Conservation (phyloP, 2,888 invertebrate genomes). For the Hetaerina titia region DNA sequence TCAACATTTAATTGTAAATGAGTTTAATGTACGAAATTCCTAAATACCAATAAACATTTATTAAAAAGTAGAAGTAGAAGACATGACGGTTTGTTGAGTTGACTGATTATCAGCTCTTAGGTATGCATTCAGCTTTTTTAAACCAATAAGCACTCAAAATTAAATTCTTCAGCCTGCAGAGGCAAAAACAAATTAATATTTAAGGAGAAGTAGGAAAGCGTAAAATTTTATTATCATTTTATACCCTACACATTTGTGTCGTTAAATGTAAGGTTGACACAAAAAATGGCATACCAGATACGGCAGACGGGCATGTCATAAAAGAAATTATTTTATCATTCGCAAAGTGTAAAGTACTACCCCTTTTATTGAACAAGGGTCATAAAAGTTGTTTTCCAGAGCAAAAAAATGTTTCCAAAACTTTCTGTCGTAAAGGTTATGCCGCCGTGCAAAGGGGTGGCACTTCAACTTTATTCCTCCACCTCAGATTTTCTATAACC, state of each 20-base stretch:
- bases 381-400: neutral
- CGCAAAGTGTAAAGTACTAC: neutral
- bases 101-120: too few species aligned
- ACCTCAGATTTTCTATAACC: neutral
- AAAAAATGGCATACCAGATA: neutral
- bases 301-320: neutral
- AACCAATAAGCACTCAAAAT: neutral
- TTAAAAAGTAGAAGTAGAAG: neutral
- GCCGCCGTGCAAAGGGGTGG: neutral
- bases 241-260: neutral
- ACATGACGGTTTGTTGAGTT: neutral
- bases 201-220: neutral
- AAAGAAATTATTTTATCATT: neutral
- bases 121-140: neutral
- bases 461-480: neutral
- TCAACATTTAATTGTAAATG: too few species aligned
- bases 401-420: neutral
- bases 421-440: neutral
- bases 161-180: neutral
- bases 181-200: neutral
- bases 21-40: neutral
- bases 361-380: neutral
- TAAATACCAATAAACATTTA: neutral
- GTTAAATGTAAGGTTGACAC: neutral
- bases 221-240: neutral